phyloP scores from a whole-genome alignment of 2,888 invertebrate species.

The Plagodis pulveraria region DNA sequence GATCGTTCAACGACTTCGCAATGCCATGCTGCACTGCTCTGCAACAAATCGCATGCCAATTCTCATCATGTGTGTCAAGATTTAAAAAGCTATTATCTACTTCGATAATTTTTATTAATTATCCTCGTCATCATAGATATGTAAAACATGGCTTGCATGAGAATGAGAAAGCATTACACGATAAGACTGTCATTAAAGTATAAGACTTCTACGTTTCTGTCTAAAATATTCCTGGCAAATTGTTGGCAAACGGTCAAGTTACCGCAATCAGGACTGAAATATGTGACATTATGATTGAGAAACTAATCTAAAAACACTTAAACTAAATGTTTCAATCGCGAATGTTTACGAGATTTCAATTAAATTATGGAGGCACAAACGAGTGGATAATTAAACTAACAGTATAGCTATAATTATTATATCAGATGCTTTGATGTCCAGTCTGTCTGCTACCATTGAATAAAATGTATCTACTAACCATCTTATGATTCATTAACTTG shows the following conservation, averaged over 20 bases:
- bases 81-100: too few species aligned
- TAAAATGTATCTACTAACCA: neutral
- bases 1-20: slow-evolving; percentile 17
- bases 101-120: too few species aligned
- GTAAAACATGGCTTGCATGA: too few species aligned
- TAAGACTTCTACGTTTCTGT: slow-evolving; percentile 29
- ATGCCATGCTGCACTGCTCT: slow-evolving; percentile 4
- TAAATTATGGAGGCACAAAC: neutral
- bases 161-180: neutral
- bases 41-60: too few species aligned
- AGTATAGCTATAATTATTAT: neutral
- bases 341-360: neutral
- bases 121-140: too few species aligned
- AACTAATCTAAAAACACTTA: slow-evolving; percentile 1
- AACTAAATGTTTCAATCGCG: neutral
- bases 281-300: slow-evolving; percentile 41
- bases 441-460: neutral
- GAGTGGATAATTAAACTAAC: slow-evolving; percentile 1
- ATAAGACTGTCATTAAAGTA: slow-evolving; percentile 10
- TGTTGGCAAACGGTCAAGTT: slow-evolving; percentile 63
- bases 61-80: too few species aligned
- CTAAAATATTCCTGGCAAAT: slow-evolving; percentile 41
- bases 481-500: neutral
- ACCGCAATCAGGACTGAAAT: slow-evolving; percentile 48
- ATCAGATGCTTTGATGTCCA: neutral